Evolutionary conservation across 2,113 vertebrate genomes (phyloP), one percentile per base, ranked within the genome.

Genomic region (Xenopus borealis): DNA sequence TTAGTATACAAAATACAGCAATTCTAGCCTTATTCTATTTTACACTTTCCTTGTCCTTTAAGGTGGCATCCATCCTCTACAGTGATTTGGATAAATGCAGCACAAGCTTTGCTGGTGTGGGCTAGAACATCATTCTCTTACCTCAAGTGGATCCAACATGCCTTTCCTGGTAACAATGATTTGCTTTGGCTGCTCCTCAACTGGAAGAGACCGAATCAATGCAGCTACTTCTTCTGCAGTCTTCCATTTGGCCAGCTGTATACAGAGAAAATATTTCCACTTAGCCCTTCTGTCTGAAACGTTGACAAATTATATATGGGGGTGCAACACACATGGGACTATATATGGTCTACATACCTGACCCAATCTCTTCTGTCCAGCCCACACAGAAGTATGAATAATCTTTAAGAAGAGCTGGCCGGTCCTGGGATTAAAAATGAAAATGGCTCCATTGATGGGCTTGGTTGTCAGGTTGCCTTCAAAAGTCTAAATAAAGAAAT

Each of bases 351-450:
- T 55, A 57, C 73, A 69, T 79, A 97, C 97, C 96, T 99, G 98
- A 68, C 98, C 97, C 45, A 99, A 85, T 91, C 98, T 97, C 62
- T 99, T 99, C 88, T 99, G 98, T 79, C 98, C 98, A 63, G 98
- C 98, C 98, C 98, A 99, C 79, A 99, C 98, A 53, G 98, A 99
- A 0, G 98, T 99, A 88, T 99, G 98, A 85, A 99, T 99, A 87
- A 99, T 99, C 87, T 99, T 99, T 72, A 99, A 91, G 91, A 99
- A 99, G 47, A 99, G 94, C 86, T 99, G 98, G 1, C 98, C 98
- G 2, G 98, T 99, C 71, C 98, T 94, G 80, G 98, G 98, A 83
- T 99, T 99, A 89, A 99, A 99, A 88, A 99, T 99, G 88, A 99
- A 99, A 88, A 99, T 99, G 67, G 98, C 98, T 79, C 98, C 98